Percentiles rank a stretch among this genome's conserved stretches.
Conservation (phyloP, 2,888 invertebrate species). For the Rhamnusium bicolor region DNA sequence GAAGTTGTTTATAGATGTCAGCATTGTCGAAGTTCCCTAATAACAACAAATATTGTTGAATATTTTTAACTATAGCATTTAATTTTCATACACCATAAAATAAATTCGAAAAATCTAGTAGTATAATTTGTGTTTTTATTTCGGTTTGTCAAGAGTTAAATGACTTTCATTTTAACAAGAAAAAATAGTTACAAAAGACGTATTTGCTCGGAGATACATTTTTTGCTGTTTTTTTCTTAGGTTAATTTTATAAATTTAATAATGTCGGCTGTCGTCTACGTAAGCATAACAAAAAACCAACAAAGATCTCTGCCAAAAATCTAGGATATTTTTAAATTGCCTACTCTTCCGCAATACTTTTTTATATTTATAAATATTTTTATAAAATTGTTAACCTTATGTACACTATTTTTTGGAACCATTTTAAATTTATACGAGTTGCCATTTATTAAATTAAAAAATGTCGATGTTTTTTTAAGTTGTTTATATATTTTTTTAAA, state of each 20-base stretch:
- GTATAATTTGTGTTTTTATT: neutral
- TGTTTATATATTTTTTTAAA: too few relatives aligned
- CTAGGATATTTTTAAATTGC: neutral
- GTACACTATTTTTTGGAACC: neutral
- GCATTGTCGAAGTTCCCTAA: too few relatives aligned
- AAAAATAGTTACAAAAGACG: neutral
- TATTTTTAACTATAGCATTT: too few relatives aligned
- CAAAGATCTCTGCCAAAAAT: neutral
- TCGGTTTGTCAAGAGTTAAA: neutral
- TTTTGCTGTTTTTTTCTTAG: neutral
- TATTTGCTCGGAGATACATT: neutral
- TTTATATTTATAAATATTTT: too few relatives aligned
- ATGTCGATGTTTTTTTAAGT: too few relatives aligned
- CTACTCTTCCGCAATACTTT: neutral
- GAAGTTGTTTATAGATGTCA: too few relatives aligned
- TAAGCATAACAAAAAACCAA: neutral
- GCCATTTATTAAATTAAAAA: too few relatives aligned
- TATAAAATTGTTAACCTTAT: neutral
- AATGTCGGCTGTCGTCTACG: neutral
- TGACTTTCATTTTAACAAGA: neutral
- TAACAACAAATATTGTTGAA: too few relatives aligned
- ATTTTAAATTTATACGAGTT: too few relatives aligned
- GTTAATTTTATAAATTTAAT: neutral
- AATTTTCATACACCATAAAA: neutral
- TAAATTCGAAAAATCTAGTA: neutral